phyloP scores from a whole-genome alignment of 2,797 vertebrate genomes.

The Geotrypetes seraphini region DNA sequence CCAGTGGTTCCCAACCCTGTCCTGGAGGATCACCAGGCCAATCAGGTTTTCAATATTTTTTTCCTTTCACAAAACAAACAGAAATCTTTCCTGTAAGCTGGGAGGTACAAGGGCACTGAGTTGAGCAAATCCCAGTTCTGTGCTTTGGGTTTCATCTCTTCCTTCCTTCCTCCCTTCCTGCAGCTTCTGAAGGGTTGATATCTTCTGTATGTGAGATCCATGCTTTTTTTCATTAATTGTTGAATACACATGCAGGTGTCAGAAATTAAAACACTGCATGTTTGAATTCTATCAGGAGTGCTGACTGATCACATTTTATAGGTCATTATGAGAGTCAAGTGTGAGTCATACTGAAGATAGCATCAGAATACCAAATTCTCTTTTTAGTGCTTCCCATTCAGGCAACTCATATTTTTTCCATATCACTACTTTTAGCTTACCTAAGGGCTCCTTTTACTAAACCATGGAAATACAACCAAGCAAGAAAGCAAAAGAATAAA shows the following conservation, averaged over 20 bases:
- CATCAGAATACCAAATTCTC: too few species aligned
- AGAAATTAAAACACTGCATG: constrained; percentile 5
- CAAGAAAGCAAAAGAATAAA: too few species aligned
- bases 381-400: too few species aligned
- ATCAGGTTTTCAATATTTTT: too few species aligned
- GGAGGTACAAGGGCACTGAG: constrained; percentile 7
- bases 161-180: constrained; percentile 42
- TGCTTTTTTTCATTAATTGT: constrained; percentile 27
- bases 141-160: constrained; percentile 23
- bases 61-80: constrained; percentile 56
- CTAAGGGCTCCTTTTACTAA: too few species aligned
- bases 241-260: constrained; percentile 26
- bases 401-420: too few species aligned
- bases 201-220: constrained; percentile 36
- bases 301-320: neutral
- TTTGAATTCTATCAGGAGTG: neutral
- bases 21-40: too few species aligned
- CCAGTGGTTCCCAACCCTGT: too few species aligned
- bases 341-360: too few species aligned
- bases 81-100: constrained; percentile 30
- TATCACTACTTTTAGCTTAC: too few species aligned
- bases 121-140: constrained; percentile 19
- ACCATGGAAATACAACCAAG: too few species aligned
- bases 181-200: constrained; percentile 31
- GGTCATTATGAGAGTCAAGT: neutral